Conservation (phyloP, 2,797 vertebrate genomes). For the Nasua narica region DNA sequence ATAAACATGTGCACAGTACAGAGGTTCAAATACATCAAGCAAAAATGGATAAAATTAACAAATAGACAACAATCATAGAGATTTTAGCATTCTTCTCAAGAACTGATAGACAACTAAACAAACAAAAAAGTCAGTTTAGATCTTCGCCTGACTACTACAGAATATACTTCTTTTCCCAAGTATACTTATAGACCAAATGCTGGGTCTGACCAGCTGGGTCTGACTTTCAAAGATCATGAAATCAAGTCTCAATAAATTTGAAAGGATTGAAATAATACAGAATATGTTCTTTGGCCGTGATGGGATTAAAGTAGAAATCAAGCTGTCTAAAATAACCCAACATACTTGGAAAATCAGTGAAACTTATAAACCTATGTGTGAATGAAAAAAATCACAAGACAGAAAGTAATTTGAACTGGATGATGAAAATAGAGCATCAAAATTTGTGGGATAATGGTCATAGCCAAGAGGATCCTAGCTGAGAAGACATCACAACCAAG, state of each 20-base stretch:
- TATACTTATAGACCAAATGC: neutral
- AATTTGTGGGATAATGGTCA: neutral
- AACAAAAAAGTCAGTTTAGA: neutral
- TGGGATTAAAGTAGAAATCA: neutral
- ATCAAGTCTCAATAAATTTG: neutral
- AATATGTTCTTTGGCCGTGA: neutral
- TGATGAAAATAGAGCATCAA: neutral
- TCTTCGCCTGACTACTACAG: neutral
- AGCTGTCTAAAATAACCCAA: neutral
- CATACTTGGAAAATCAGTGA: neutral
- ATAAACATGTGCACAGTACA: neutral
- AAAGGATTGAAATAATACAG: neutral
- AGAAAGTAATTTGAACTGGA: constrained; percentile 2
- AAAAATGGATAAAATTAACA: neutral
- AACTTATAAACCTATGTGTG: neutral
- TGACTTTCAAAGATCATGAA: too few species aligned
- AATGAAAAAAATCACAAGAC: neutral
- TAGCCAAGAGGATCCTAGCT: neutral
- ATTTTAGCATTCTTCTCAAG: neutral
- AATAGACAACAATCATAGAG: neutral
- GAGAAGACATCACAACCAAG: neutral
- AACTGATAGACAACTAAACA: neutral
- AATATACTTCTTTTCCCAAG: neutral
- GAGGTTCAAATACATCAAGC: neutral
- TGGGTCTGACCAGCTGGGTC: too few species aligned